These are phyloP conservation scores for Bombus waltoni DNA, from an alignment of 1,140 invertebrate genomes.

Conservation along the genomic window DNA sequence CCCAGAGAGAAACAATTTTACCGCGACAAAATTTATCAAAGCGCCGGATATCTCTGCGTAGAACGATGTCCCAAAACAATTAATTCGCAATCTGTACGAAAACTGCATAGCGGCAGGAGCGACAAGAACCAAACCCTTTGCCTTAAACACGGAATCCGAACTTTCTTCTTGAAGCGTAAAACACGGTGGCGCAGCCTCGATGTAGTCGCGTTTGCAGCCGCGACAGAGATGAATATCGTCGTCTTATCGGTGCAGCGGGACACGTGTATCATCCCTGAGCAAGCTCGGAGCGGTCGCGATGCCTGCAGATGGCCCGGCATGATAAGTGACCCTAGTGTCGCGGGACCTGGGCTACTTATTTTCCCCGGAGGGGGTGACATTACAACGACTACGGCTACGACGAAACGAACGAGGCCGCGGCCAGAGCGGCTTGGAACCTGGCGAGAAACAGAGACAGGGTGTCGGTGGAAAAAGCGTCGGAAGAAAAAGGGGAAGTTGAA, in stretches of 20 bases:
- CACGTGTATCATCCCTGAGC: slow-evolving; percentile 30
- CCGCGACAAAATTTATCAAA: neutral
- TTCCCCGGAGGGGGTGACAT: neutral
- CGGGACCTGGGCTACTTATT: slow-evolving; percentile 45
- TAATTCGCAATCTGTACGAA: neutral
- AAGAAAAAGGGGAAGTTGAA: slow-evolving; percentile 6
- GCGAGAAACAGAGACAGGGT: slow-evolving; percentile 1
- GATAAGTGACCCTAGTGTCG: slow-evolving; percentile 44
- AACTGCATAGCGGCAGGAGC: neutral
- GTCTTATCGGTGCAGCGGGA: slow-evolving; percentile 17
- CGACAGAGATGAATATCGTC: slow-evolving; percentile 36
- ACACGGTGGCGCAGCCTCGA: neutral
- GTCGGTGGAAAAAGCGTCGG: neutral
- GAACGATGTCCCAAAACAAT: neutral
- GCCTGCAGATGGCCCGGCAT: slow-evolving; percentile 39
- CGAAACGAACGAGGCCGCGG: slow-evolving; percentile 38
- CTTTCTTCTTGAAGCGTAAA: neutral
- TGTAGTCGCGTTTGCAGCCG: neutral
- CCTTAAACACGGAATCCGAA: neutral
- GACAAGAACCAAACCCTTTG: neutral
- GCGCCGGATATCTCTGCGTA: neutral
- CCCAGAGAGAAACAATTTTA: no score
- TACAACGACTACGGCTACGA: neutral
- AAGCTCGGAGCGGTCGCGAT: neutral
- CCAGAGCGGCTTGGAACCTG: neutral